Percentiles rank a stretch among this genome's conserved stretches.
Conservation (phyloP, 1,140 invertebrate genomes). For the Ephestia elutella region DNA sequence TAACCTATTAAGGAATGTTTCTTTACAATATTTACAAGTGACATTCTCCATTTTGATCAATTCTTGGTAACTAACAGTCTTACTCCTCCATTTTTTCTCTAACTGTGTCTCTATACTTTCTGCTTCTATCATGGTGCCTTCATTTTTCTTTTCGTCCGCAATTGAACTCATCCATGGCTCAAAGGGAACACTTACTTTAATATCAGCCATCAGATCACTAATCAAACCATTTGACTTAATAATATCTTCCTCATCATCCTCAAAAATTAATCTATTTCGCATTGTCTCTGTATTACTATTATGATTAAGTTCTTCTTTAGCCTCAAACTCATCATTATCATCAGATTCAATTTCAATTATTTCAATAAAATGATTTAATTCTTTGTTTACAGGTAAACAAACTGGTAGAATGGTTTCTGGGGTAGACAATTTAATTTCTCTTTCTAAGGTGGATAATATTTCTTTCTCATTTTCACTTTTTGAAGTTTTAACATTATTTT, state of each 20-base stretch:
- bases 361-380: neutral
- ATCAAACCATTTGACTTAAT: neutral
- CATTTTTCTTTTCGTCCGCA: neutral
- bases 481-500: neutral
- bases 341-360: neutral
- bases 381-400: neutral
- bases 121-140: neutral
- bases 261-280: neutral
- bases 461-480: too few relatives aligned
- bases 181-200: neutral
- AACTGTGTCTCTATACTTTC: neutral
- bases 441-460: too few relatives aligned
- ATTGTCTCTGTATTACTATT: neutral
- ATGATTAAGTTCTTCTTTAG: neutral
- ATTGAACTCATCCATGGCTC: neutral
- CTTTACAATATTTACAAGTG: neutral
- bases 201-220: neutral
- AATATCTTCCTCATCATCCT: neutral
- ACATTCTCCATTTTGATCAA: neutral
- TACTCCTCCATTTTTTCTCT: neutral
- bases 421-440: neutral
- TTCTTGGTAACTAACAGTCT: neutral
- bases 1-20: conserved; percentile 2
- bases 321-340: neutral
- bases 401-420: neutral